A percentile compares a stretch with the other conserved stretches of the same genome.
phyloP scores from a whole-genome alignment of 1,140 invertebrate species.

The Aphidius gifuensis region DNA sequence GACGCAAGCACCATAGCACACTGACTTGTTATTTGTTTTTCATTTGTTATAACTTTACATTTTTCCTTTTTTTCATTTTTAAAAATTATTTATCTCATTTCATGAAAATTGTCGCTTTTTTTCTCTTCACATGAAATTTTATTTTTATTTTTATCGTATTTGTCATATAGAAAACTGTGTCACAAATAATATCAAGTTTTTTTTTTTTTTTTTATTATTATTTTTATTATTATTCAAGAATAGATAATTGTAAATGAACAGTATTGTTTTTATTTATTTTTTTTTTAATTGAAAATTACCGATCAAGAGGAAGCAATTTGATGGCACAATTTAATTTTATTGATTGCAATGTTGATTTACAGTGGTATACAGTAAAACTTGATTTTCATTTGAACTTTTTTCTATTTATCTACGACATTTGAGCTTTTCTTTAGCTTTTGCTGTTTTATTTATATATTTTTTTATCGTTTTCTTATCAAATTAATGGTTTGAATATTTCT shows the following conservation, averaged over 20 bases:
- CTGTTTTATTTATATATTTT: not conserved
- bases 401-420: not conserved
- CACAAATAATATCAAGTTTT: not conserved
- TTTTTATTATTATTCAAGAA: not conserved
- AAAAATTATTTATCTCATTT: too few species aligned
- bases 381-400: slow-evolving; percentile 1
- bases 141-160: not conserved
- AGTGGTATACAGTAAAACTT: not conserved
- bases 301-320: slow-evolving; percentile 10
- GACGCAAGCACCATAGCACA: slow-evolving; percentile 39
- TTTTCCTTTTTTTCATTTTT: not conserved
- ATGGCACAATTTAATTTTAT: slow-evolving; percentile 13
- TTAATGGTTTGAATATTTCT: too few species aligned
- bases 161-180: not conserved
- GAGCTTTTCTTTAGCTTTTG: too few species aligned
- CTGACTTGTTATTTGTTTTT: not conserved
- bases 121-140: too few species aligned
- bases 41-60: not conserved
- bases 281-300: not conserved
- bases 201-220: not conserved
- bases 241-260: not conserved
- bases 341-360: not conserved
- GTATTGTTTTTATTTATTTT: too few species aligned
- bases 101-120: too few species aligned
- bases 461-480: not conserved